Evolutionary conservation across 2,888 invertebrate species (phyloP), one percentile per base, ranked within the genome.

Genomic region (Lochmaea capreae): DNA sequence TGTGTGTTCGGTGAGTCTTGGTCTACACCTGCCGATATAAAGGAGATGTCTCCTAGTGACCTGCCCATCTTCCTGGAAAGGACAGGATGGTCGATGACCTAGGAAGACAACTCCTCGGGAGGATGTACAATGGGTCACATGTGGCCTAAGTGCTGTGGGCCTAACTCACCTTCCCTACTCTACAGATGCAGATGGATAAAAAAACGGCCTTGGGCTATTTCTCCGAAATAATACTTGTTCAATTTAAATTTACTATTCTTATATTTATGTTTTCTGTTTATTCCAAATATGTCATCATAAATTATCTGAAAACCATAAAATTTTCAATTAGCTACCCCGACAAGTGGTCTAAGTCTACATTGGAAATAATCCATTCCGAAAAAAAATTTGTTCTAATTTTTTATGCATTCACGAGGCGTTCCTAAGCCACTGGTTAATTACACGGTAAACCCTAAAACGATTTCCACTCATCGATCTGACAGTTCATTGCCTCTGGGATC

Each of bases 361-460:
- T 46, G 43, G 4, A 16, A 63, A 42, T 26, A 63, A 22, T 67
- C 62, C 67, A 67, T 61, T 61, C 39, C 18, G 22, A 58, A 71
- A 71, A 65, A 73, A 76, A 54, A 18, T 75, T 66, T 71, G 72
- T 74, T 70, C 74, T 76, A 72, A 78, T 78, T 76, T 76, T 77
- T 78, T 78, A 78, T 78, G 74, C 75, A 76, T 78, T 72, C 72
- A 75, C 79, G 77, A 81, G 84, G 83, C 82, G 83, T 82, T 82
- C 79, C 79, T 76, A 76, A 79, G 84, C 84, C 84, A 84, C 84
- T 79, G 84, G 84, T 84, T 84, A 84, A 84, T 84, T 84, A 83
- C 82, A 84, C 76, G 79, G 82, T 80, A 79, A 83, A 82, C 81
- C 81, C 77, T 71, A 78, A 82, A 82, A 83, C 81, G 81, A 83